Evolutionary conservation across 92 coral and sea anemone species (phyloP).

Genomic region (Plumapathes pennacea): DNA sequence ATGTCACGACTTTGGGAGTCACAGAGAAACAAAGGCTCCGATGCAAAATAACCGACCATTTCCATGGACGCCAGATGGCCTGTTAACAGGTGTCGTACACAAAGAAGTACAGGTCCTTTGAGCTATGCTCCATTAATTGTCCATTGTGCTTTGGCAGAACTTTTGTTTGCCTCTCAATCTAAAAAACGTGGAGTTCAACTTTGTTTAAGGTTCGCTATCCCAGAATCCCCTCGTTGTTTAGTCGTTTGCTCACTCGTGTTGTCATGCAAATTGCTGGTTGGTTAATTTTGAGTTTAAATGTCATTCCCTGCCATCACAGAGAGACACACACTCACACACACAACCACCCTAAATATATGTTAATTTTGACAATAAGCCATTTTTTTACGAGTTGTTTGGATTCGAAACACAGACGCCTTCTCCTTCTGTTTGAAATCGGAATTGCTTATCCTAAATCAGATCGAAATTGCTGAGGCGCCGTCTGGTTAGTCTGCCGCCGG

Average conservation of each 20-base stretch:
- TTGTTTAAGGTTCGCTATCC: conserved; percentile 38
- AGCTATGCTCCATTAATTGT: conserved; percentile 50
- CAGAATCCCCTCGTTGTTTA: conserved; percentile 50
- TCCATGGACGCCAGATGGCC: conserved; percentile 73
- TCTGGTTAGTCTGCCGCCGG: conserved; percentile 16
- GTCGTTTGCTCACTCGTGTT: conserved; percentile 27
- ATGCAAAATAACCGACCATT: no score
- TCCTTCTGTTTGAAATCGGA: neutral
- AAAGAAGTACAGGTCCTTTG: conserved; percentile 47
- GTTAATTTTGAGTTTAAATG: no score
- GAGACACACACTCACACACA: no score
- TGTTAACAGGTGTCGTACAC: conserved; percentile 60
- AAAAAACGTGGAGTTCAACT: conserved; percentile 58
- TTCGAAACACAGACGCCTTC: conserved; percentile 20
- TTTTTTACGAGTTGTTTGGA: conserved; percentile 27
- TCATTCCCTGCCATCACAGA: no score
- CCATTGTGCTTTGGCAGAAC: conserved; percentile 46
- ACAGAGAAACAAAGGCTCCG: no score
- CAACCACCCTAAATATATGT: conserved; percentile 17
- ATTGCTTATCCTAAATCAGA: no score
- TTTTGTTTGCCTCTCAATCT: conserved; percentile 23
- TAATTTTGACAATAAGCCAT: conserved; percentile 7
- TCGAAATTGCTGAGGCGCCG: no score
- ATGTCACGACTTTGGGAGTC: no score
- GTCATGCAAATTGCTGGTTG: conserved; percentile 35